Evolutionary conservation across 2,113 vertebrate genomes (phyloP).

Genomic region (Vidua chalybeata): DNA sequence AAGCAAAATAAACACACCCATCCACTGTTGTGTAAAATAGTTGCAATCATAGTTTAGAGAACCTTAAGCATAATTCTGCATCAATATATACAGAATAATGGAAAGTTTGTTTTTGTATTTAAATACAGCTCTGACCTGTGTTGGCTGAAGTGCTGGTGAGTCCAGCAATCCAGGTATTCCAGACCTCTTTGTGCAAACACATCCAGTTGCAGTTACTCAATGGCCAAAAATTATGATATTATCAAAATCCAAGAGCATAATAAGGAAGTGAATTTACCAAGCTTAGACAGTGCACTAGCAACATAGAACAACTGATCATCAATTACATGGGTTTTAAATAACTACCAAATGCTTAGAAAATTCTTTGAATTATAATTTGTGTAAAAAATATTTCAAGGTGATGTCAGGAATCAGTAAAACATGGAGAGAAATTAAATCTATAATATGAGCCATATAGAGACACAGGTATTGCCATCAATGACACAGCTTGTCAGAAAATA

Average conservation of each 20-base stretch:
- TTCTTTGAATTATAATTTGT: background rate
- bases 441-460: background rate
- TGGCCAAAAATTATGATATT: background rate
- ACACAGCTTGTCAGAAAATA: background rate
- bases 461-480: background rate
- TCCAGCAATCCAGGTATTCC: background rate
- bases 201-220: background rate
- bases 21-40: background rate
- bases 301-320: background rate
- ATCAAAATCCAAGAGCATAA: background rate
- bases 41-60: background rate
- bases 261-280: background rate
- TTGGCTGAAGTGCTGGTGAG: background rate
- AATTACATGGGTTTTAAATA: background rate
- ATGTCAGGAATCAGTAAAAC: background rate
- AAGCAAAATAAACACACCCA: background rate
- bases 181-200: background rate
- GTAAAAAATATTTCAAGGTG: background rate
- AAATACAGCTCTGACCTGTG: background rate
- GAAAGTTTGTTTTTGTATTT: background rate
- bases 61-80: background rate
- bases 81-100: background rate
- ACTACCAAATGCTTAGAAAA: background rate
- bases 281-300: background rate
- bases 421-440: background rate